These are phyloP conservation scores for Perccottus glenii DNA, from an alignment of 2,113 vertebrate genomes.

Conservation along the genomic window DNA sequence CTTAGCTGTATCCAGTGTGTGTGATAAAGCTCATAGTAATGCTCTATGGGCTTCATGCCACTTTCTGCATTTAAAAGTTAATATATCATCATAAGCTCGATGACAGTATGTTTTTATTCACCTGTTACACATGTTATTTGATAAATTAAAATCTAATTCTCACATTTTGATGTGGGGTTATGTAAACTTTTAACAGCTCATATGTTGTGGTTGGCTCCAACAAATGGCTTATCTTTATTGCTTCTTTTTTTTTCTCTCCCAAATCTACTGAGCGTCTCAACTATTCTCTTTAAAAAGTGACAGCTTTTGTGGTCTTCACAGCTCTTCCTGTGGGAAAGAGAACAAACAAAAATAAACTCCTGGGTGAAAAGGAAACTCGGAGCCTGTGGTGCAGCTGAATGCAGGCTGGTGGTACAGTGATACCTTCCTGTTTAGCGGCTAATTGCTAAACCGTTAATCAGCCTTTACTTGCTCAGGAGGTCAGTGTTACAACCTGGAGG, in stretches of 20 bases:
- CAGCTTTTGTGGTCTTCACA: conserved; percentile 14
- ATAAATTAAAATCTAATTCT: conserved; percentile 10
- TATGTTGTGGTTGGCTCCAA: conserved; percentile 10
- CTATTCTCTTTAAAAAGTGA: conserved; percentile 16
- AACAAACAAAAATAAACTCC: conserved; percentile 39
- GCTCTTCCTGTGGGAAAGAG: conserved; percentile 43
- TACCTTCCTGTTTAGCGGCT: conserved; percentile 66
- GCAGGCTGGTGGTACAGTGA: conserved; percentile 30
- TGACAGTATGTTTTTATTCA: conserved; percentile 13
- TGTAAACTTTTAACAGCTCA: conserved; percentile 1
- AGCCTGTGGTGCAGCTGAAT: conserved; percentile 10
- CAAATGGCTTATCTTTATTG: not conserved
- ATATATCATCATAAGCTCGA: conserved; percentile 34
- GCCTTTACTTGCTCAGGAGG: conserved; percentile 43
- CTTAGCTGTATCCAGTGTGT: conserved; percentile 37
- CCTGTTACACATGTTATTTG: conserved; percentile 5
- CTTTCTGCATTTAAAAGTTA: conserved; percentile 12
- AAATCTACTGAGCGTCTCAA: not conserved
- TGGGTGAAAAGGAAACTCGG: conserved; percentile 14
- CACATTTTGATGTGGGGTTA: conserved; percentile 4
- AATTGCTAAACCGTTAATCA: conserved; percentile 61
- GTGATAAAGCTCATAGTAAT: conserved; percentile 37
- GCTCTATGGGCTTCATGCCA: conserved; percentile 18
- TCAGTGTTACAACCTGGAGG: conserved; percentile 48
- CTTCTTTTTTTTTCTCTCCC: not conserved